Base-by-base conservation (phyloP, 2,888 invertebrate genomes). In the Catocala sponsa region DNA sequence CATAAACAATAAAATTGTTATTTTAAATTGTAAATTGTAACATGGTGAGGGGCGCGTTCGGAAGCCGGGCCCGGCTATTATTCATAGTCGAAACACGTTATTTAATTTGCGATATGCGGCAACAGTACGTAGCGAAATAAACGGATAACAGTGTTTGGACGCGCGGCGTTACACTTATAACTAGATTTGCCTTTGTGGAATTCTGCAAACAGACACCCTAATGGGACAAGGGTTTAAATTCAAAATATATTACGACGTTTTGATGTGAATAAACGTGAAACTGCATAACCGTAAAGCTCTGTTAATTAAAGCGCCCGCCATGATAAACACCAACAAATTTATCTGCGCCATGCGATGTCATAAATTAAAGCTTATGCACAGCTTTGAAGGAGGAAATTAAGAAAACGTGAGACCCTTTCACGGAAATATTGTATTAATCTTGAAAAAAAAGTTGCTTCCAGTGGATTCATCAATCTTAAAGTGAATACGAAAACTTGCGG, bases 31-130 rank as follows among this genome's bases (percentile, higher is more conserved):
- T 68, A 77, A 85, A 86, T 80, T 75, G 79, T 72, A 79, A 75
- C 78, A 81, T 78, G 70, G 79, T 69, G 72, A 67, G 76, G 35
- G 75, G 74, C 56, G 79, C 69, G 74, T 72, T 74, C 75, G 72
- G 78, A 77, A 78, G 77, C 74, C 70, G 70, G 74, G 63, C 59
- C 68, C 38, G 59, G 63, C 72, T 82, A 85, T 88, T 87, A 89
- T 86, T 88, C 86, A 86, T 84, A 89, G 87, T 85, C 87, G 82
- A 84, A 88, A 86, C 86, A 86, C 84, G 88, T 90, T 90, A 92
- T 92, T 91, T 90, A 92, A 93, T 92, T 93, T 91, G 86, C 86
- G 86, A 89, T 89, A 89, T 85, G 86, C 87, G 85, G 84, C 87
- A 87, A 87, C 86, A 80, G 86, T 77, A 87, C 84, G 85, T 82